Base-by-base conservation (phyloP, 2,797 vertebrate species). In the Siniperca undulata region DNA sequence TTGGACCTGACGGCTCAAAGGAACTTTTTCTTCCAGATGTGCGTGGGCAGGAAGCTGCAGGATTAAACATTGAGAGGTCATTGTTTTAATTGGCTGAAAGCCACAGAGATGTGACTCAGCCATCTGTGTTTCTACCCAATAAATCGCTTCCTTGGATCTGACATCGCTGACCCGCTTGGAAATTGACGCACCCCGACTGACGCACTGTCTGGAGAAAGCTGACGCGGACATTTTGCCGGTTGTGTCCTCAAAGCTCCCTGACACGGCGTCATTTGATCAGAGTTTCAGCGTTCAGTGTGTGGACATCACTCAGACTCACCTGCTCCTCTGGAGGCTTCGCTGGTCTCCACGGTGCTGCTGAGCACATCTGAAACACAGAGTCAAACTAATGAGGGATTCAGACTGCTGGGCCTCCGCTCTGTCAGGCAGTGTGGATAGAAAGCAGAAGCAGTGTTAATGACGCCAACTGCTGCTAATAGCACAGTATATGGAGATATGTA, bases 31-130 rank as follows among this genome's bases (percentile, higher is more conserved):
- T 42, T 2, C 6, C 38, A 20, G 68, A 71, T 36, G 69, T 75
- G 83, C 10, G 78, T 78, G 58, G 85, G 87, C 38, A 53, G 71
- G 42, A 77, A 80, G 71, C 72, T 24, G 61, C 70, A 70, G 83
- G 75, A 73, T 70, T 72, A 81, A 76, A 61, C n/a, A 22, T 56
- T 65, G 22, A 75, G 76, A 91, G 88, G 83, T 91, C 81, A 58
- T 7, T 14, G 76, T 64, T 88, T 89, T 94, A 90, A 94, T 92
- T 92, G 91, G 86, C 85, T 81, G 74, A 56, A 74, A 74, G 78
- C 48, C 77, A 2, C 59, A 40, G 65, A 59, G 66, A 77, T 75
- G 87, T 90, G 88, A 86, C 65, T 89, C 87, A 79, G 68, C 66
- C 13, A 0, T 64, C 64, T 6, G 75, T 2, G 2, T 30, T 79